A percentile compares a stretch with the other conserved stretches of the same genome.
These are phyloP conservation scores for Anas platyrhynchos DNA, from an alignment of 2,113 vertebrate genomes.

Conservation along the genomic window DNA sequence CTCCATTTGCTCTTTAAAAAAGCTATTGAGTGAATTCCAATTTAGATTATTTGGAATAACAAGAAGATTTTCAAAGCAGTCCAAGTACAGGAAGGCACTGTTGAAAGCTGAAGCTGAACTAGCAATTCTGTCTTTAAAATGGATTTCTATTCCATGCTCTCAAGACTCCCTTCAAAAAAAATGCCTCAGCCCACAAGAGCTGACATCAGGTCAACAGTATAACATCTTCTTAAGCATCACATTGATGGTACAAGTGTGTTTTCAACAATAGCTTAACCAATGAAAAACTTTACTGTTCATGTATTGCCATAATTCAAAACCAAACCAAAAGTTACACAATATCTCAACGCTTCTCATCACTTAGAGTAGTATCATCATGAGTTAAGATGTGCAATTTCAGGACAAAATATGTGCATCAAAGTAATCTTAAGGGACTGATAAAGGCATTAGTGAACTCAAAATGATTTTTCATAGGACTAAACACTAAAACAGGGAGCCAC, in stretches of 20 bases:
- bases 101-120: neutral
- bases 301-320: slow-evolving; percentile 1
- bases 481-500: neutral
- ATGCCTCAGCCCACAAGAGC: neutral
- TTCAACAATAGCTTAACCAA: neutral
- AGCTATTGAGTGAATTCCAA: neutral
- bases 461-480: neutral
- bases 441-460: neutral
- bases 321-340: neutral
- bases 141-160: slow-evolving; percentile 19
- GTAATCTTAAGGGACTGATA: neutral
- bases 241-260: neutral
- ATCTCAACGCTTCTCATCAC: neutral
- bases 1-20: slow-evolving; percentile 2
- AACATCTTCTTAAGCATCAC: neutral
- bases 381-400: neutral
- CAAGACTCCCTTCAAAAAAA: neutral
- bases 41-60: slow-evolving; percentile 16
- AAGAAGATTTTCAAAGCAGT: neutral
- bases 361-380: neutral
- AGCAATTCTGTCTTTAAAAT: slow-evolving; percentile 20
- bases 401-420: neutral
- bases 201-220: slow-evolving; percentile 19
- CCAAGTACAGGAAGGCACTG: neutral
- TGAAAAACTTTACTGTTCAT: neutral